phyloP scores from a whole-genome alignment of 1,140 invertebrate genomes.

The Pentalonia nigronervosa region DNA sequence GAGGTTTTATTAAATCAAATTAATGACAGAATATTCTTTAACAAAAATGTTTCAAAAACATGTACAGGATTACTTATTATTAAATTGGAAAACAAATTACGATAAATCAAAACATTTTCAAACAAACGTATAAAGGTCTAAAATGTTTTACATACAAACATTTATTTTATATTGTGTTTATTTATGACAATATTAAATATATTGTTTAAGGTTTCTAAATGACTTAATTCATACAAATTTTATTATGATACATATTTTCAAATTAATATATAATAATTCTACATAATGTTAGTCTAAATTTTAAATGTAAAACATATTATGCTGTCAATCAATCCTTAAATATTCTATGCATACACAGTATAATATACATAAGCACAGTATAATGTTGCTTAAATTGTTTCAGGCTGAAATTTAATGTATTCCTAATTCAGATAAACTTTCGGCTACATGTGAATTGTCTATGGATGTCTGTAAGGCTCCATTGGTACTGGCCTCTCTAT shows the following conservation, averaged over 20 bases:
- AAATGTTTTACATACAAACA: neutral
- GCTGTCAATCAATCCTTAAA: neutral
- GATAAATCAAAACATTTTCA: neutral
- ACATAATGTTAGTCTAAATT: constrained; percentile 23
- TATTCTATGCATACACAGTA: too few species aligned
- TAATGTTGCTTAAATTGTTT: neutral
- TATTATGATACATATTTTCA: neutral
- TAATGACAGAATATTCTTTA: neutral
- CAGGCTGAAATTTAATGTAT: neutral
- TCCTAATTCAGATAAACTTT: constrained; percentile 27
- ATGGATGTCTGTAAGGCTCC: neutral
- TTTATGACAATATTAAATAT: neutral
- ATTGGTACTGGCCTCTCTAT: constrained; percentile 51
- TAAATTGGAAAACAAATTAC: neutral
- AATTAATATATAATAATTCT: neutral
- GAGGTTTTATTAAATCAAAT: neutral
- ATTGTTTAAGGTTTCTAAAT: neutral
- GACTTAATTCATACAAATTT: neutral
- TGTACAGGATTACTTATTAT: neutral
- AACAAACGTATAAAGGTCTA: neutral
- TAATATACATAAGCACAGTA: neutral
- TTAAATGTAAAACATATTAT: neutral
- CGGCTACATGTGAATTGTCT: constrained; percentile 47
- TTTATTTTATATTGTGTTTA: neutral
- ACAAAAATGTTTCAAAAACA: neutral